Percentiles rank a stretch among this genome's conserved stretches.
Conservation (phyloP, 1,140 invertebrate species). For the Artemia franciscana region DNA sequence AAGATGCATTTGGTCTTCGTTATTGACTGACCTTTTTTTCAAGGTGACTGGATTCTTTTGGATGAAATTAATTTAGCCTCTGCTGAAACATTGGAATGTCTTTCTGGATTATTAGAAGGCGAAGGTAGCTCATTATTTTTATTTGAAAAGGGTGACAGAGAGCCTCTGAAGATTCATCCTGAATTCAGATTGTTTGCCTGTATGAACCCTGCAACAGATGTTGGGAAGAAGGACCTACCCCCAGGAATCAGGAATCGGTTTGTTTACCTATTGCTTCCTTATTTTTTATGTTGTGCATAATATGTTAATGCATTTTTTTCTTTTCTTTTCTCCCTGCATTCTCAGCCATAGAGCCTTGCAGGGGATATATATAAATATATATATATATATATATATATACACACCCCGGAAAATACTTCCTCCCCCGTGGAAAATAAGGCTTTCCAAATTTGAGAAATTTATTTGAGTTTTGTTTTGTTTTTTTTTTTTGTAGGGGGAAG, state of each 20-base stretch:
- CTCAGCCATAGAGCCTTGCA: too few species aligned
- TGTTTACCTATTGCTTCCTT: too few species aligned
- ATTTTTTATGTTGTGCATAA: too few species aligned
- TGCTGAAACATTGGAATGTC: slow-evolving; percentile 81
- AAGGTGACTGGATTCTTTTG: slow-evolving; percentile 70
- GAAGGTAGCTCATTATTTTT: slow-evolving; percentile 50
- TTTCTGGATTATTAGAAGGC: slow-evolving; percentile 72
- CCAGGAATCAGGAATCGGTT: slow-evolving; percentile 65
- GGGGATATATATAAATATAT: too few species aligned
- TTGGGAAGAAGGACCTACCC: slow-evolving; percentile 92
- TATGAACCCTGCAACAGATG: slow-evolving; percentile 98
- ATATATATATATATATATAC: too few species aligned
- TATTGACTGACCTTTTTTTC: neutral
- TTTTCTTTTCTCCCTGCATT: too few species aligned
- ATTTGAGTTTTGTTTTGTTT: too few species aligned
- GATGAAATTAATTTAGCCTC: slow-evolving; percentile 96
- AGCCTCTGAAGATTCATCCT: slow-evolving; percentile 50
- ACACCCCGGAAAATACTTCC: too few species aligned
- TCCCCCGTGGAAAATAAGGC: too few species aligned
- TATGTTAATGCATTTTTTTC: too few species aligned
- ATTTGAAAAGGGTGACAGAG: slow-evolving; percentile 60
- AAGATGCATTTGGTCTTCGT: neutral
- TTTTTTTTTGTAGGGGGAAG: too few species aligned
- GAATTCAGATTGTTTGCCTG: slow-evolving; percentile 92
- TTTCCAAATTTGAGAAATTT: too few species aligned